phyloP scores from a whole-genome alignment of 2,888 invertebrate genomes.

The Apantesis nais region DNA sequence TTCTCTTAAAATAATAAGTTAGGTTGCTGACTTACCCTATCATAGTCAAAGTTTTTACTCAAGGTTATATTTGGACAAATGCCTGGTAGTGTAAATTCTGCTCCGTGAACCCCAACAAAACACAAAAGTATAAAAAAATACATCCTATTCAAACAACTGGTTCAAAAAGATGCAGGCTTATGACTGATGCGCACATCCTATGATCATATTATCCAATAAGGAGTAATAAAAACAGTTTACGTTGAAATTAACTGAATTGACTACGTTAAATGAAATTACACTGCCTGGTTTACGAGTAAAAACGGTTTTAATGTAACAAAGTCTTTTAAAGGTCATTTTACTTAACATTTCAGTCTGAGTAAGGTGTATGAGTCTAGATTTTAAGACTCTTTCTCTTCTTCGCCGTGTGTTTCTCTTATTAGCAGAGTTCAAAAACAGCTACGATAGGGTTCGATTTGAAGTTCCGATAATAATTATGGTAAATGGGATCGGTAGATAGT shows the following conservation, averaged over 20 bases:
- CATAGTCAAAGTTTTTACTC: not conserved
- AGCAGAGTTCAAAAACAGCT: too few species aligned
- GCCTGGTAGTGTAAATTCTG: conserved; percentile 2
- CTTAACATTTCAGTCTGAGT: too few species aligned
- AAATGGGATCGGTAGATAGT: too few species aligned
- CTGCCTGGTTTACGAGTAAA: not conserved
- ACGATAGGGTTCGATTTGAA: too few species aligned
- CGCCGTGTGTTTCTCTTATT: too few species aligned
- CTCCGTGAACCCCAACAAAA: conserved; percentile 1
- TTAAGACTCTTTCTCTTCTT: too few species aligned
- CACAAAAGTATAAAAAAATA: not conserved
- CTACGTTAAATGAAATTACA: not conserved
- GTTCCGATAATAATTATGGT: too few species aligned
- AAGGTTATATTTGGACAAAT: not conserved
- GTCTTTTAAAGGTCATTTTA: not conserved
- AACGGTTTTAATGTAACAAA: not conserved
- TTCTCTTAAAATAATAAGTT: not conserved
- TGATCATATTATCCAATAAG: not conserved
- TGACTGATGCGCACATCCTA: not conserved
- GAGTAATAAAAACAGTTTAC: not conserved
- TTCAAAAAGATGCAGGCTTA: too few species aligned
- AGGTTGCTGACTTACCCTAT: not conserved
- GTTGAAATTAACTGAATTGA: not conserved
- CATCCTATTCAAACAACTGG: not conserved
- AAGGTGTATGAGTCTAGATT: too few species aligned